Conservation (phyloP, 2,888 invertebrate species). For the Eupeodes luniger region DNA sequence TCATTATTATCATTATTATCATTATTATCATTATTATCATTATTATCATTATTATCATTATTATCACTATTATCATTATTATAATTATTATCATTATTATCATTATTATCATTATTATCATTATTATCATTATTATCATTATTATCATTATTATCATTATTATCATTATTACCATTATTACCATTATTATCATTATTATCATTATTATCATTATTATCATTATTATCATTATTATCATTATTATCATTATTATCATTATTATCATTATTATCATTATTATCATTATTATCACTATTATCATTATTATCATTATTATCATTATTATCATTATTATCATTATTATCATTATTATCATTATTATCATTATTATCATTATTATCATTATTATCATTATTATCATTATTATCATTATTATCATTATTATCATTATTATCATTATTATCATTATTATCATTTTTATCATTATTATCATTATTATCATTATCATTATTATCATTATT, state of each 20-base stretch:
- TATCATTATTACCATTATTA: slow-evolving; percentile 21
- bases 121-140: slow-evolving; percentile 14
- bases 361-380: not conserved
- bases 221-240: slow-evolving; percentile 23
- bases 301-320: slow-evolving; percentile 6
- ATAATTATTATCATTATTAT: slow-evolving; percentile 15
- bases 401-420: slow-evolving; percentile 6
- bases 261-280: slow-evolving; percentile 11
- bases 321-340: slow-evolving; percentile 6
- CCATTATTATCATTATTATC: slow-evolving; percentile 19
- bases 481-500: slow-evolving; percentile 5
- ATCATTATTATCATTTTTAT: slow-evolving; percentile 3
- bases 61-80: slow-evolving; percentile 21
- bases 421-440: slow-evolving; percentile 6
- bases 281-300: slow-evolving; percentile 1
- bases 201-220: slow-evolving; percentile 16
- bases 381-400: not conserved
- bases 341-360: slow-evolving; percentile 1
- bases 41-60: slow-evolving; percentile 25
- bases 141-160: slow-evolving; percentile 15
- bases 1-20: slow-evolving; percentile 12
- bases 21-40: slow-evolving; percentile 21
- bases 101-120: slow-evolving; percentile 17
- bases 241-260: slow-evolving; percentile 23
- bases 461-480: slow-evolving; percentile 2